Evolutionary conservation across 2,797 vertebrate genomes (phyloP).

Genomic region (Pseudochirops corinnae): DNA sequence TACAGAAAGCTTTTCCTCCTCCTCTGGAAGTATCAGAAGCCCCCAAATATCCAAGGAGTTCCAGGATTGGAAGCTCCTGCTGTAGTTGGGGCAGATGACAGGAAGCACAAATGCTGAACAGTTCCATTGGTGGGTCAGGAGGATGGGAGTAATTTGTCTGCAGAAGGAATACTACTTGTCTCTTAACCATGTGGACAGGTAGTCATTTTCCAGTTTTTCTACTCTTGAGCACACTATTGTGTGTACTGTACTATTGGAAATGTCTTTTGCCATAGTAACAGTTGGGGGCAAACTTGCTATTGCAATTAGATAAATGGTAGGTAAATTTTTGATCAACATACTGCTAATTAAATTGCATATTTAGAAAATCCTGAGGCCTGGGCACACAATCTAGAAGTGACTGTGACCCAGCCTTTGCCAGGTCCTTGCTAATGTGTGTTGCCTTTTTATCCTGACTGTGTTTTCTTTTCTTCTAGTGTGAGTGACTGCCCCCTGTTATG

Average conservation of each 20-base stretch:
- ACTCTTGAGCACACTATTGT: background rate
- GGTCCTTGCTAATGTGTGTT: slow-evolving; percentile 30
- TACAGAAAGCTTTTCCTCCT: background rate
- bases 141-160: slow-evolving; percentile 1
- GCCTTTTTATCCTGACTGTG: slow-evolving; percentile 76
- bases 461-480: slow-evolving; percentile 90
- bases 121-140: background rate
- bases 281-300: slow-evolving; percentile 47
- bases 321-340: slow-evolving; percentile 45
- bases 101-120: background rate
- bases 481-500: slow-evolving; percentile 94
- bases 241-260: slow-evolving; percentile 37
- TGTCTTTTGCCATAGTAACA: slow-evolving; percentile 51
- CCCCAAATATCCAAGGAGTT: slow-evolving; percentile 7
- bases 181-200: slow-evolving; percentile 14
- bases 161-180: slow-evolving; percentile 1
- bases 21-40: background rate
- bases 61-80: background rate
- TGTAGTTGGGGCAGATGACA: background rate
- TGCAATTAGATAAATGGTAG: slow-evolving; percentile 43
- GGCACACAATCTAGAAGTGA: background rate
- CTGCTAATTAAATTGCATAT: slow-evolving; percentile 61
- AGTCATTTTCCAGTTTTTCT: slow-evolving; percentile 54
- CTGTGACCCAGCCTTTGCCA: background rate
- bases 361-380: slow-evolving; percentile 39